Conservation (phyloP, 2,888 invertebrate species). For the Syrphus vitripennis region DNA sequence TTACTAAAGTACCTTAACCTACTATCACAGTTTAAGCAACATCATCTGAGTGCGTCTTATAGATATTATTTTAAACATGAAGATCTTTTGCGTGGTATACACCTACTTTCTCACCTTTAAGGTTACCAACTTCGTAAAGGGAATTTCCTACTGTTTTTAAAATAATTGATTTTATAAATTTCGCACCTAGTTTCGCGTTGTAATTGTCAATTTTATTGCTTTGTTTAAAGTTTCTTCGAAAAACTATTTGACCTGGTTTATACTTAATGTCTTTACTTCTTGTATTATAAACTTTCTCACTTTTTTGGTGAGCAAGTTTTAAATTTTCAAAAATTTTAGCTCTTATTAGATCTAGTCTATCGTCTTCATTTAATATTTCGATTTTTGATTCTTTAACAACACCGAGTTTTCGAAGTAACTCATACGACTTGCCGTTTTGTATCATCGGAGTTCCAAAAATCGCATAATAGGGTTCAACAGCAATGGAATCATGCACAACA, state of each 20-base stretch:
- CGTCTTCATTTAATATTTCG: neutral
- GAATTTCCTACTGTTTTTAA: no score
- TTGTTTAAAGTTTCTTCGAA: neutral
- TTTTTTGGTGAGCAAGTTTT: neutral
- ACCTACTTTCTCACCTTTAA: no score
- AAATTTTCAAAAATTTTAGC: neutral
- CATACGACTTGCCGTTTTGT: neutral
- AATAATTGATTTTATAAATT: no score
- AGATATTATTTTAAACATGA: no score
- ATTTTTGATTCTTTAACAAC: neutral
- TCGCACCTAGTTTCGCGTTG: neutral
- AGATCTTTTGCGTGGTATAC: no score
- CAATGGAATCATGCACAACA: constrained; percentile 25
- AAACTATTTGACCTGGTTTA: neutral
- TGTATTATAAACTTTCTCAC: neutral
- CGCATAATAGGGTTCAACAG: constrained; percentile 41
- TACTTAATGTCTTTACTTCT: neutral
- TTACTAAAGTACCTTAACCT: no score
- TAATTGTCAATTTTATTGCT: neutral
- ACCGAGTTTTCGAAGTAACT: neutral
- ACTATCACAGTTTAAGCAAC: no score
- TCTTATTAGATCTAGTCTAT: neutral
- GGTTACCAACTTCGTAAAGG: no score
- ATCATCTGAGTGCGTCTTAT: no score
- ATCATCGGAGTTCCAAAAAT: constrained; percentile 39